These are phyloP conservation scores for Takifugu flavidus DNA, from an alignment of 2,113 vertebrate genomes.

Conservation along the genomic window DNA sequence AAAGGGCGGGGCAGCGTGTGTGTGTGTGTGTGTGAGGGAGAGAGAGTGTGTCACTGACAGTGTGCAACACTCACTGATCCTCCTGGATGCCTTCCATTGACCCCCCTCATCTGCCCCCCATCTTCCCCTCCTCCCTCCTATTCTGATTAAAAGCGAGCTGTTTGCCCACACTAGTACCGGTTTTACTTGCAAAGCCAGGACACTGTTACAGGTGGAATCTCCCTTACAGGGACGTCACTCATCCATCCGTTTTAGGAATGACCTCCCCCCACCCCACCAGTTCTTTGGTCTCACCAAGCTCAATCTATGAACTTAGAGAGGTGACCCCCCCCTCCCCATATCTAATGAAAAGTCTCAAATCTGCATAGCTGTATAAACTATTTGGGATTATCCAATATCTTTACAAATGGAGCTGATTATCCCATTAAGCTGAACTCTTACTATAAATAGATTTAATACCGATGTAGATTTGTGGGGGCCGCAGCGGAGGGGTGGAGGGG, in stretches of 20 bases:
- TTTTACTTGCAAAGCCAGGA: too few species aligned
- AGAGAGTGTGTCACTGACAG: conserved; percentile 63
- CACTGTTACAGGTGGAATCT: background rate
- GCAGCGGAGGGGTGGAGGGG: conserved; percentile 39
- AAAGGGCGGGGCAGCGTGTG: conserved; percentile 40
- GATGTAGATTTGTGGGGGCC: conserved; percentile 71
- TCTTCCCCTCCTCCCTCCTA: conserved; percentile 24
- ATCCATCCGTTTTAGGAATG: conserved; percentile 3
- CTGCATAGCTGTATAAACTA: conserved; percentile 71
- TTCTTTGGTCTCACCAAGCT: conserved; percentile 47
- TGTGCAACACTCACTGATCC: conserved; percentile 68
- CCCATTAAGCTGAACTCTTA: conserved; percentile 75
- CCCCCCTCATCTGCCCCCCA: conserved; percentile 46
- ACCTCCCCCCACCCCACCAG: conserved; percentile 11
- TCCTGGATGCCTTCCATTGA: conserved; percentile 71
- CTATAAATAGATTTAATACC: conserved; percentile 77
- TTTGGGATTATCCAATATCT: conserved; percentile 79
- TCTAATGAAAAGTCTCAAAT: conserved; percentile 75
- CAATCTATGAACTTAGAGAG: too few species aligned
- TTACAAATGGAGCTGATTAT: conserved; percentile 78
- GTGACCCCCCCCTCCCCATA: conserved; percentile 46
- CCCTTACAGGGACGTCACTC: too few species aligned
- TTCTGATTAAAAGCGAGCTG: conserved; percentile 19
- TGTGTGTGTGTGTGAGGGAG: conserved; percentile 51
- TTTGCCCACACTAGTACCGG: background rate